Evolutionary conservation across 2,888 invertebrate species (phyloP), one percentile per base, ranked within the genome.

Genomic region (Netelia inedita): DNA sequence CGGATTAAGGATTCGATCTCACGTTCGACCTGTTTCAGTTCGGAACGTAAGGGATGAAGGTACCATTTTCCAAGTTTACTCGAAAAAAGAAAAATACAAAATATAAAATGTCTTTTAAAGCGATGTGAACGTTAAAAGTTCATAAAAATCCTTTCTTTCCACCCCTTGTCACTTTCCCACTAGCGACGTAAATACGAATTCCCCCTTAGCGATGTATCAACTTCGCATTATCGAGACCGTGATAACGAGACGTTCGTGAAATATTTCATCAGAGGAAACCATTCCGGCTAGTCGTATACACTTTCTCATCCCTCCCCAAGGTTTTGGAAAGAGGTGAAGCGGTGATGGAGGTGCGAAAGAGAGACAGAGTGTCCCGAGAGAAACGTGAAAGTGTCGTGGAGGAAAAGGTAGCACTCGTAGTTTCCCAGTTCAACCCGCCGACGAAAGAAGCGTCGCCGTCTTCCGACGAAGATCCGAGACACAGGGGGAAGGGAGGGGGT

Each of bases 371-470:
- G 69, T 69, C 69, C 55, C 43, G 19, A 63, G 78, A 28, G 74
- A 55, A 63, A 50, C 28, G 55, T 55, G 35, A 16, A 65, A 41
- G 21, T 14, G 14, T 10, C 46, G n/a, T 16, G 28, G 43, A 71
- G 41, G 41, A 43, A 63, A 57, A 72, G 55, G 55, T 72, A 21
- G 28, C 65, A 14, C 43, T 79, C 72, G n/a, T 65, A 63, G 50
- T 65, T 16, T 55, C 23, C 53, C 63, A 23, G 35, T 68, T 35
- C n/a, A 55, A 61, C 41, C n/a, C 35, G 43, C 61, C 23, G 57
- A 1, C 23, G 21, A 28, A 79, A 79, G 65, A 53, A 74, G 72
- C 63, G 74, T 74, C 23, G 46, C 55, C 46, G 57, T 35, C 23
- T 5, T 53, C 68, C 41, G 16, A 21, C 10, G 59, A 43, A 78